Percentiles rank a stretch among this genome's conserved stretches.
phyloP scores from a whole-genome alignment of 2,113 vertebrate genomes.

The Brienomyrus brachyistius region DNA sequence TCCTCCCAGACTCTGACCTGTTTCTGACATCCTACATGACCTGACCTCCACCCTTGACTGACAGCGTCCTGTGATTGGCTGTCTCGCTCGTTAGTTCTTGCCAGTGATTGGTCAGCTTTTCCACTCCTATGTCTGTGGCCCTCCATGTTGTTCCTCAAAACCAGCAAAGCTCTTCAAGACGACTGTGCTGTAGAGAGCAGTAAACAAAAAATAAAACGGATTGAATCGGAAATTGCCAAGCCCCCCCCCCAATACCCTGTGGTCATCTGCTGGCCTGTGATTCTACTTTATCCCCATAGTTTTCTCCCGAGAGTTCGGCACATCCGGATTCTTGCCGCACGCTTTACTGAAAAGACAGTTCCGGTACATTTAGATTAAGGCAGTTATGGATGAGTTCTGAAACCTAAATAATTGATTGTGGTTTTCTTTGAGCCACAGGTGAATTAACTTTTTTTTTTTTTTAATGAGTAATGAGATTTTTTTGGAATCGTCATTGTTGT shows the following conservation, averaged over 20 bases:
- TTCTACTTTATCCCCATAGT: not conserved
- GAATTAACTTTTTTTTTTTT: not conserved
- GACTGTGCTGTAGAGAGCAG: not conserved
- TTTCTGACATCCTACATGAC: not conserved
- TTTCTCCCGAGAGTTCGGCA: not conserved
- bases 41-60: not conserved
- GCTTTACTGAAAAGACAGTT: conserved; percentile 2
- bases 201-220: not conserved
- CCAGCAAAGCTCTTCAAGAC: not conserved
- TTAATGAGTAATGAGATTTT: not conserved
- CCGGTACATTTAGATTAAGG: not conserved
- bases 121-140: not conserved
- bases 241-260: not conserved
- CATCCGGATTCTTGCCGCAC: not conserved
- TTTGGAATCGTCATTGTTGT: not conserved
- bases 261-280: not conserved
- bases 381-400: not conserved
- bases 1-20: not conserved
- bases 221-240: not conserved
- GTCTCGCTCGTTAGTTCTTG: not conserved
- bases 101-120: not conserved
- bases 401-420: not conserved
- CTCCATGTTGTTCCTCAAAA: not conserved
- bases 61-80: not conserved
- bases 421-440: not conserved